Percentiles rank a stretch among this genome's conserved stretches.
These are phyloP conservation scores for Cheilosia grossa DNA, from an alignment of 2,888 invertebrate species.

Conservation along the genomic window DNA sequence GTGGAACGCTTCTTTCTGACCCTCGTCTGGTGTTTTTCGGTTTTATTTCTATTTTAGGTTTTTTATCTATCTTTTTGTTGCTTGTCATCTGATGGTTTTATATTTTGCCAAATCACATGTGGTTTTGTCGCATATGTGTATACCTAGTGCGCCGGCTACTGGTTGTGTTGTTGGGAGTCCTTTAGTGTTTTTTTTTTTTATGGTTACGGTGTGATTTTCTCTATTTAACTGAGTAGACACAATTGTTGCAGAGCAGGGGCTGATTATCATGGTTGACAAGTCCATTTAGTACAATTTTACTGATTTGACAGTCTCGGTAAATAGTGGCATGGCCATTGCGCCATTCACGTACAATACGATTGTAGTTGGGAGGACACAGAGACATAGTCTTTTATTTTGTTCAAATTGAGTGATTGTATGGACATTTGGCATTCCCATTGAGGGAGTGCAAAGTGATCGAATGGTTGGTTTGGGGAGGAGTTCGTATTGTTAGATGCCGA, in stretches of 20 bases:
- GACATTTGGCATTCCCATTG: neutral
- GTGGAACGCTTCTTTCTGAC: constrained; percentile 17
- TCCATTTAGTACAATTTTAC: constrained; percentile 72
- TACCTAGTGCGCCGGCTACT: neutral
- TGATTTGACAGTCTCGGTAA: constrained; percentile 51
- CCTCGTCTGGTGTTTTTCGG: constrained; percentile 25
- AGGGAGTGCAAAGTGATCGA: constrained; percentile 5
- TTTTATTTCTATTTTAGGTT: constrained; percentile 6
- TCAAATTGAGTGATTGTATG: constrained; percentile 41
- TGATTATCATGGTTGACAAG: constrained; percentile 71
- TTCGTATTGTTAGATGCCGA: neutral
- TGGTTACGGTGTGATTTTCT: constrained; percentile 66
- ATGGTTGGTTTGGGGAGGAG: neutral
- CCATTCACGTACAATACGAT: constrained; percentile 22
- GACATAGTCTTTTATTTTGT: constrained; percentile 35
- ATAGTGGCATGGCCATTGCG: constrained; percentile 22
- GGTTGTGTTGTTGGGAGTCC: constrained; percentile 3
- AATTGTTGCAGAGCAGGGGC: constrained; percentile 59
- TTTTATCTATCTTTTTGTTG: constrained; percentile 18
- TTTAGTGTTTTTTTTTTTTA: neutral
- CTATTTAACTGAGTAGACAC: constrained; percentile 58
- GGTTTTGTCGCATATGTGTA: constrained; percentile 2
- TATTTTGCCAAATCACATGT: constrained; percentile 50
- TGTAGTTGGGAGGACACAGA: neutral
- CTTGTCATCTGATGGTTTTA: constrained; percentile 51